These are phyloP conservation scores for Trichonephila inaurata DNA, from an alignment of 1,140 invertebrate species.

Conservation along the genomic window DNA sequence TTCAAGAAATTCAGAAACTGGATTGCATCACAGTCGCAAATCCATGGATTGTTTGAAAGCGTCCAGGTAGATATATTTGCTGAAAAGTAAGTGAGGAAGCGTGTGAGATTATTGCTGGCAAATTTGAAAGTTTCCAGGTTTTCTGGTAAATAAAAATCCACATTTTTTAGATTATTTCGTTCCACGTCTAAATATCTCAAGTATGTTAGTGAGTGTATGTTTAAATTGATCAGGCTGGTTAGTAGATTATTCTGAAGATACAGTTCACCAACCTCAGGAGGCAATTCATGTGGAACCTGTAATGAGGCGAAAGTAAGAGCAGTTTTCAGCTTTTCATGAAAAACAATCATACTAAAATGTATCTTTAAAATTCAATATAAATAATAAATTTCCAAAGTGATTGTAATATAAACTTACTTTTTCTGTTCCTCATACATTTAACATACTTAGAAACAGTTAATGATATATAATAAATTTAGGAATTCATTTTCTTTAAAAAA, in stretches of 20 bases:
- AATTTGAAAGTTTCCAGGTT: conserved; percentile 29
- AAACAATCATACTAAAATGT: too few species aligned
- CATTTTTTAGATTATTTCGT: not conserved
- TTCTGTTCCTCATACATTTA: too few species aligned
- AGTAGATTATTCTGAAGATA: conserved; percentile 23
- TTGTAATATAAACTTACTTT: too few species aligned
- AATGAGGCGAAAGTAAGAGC: not conserved
- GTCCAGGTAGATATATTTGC: not conserved
- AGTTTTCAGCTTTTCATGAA: too few species aligned
- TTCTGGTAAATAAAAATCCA: conserved; percentile 49
- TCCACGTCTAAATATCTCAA: conserved; percentile 39
- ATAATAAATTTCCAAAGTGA: too few species aligned
- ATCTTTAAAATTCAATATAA: too few species aligned
- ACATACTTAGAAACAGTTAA: too few species aligned
- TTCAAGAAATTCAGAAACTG: conserved; percentile 26
- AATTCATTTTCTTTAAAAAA: too few species aligned
- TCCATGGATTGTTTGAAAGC: conserved; percentile 60
- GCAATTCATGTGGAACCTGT: conserved; percentile 40
- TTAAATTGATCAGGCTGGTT: not conserved
- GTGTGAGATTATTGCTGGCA: conserved; percentile 20
- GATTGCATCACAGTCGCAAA: conserved; percentile 49
- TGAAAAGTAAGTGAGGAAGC: not conserved
- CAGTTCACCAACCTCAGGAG: not conserved
- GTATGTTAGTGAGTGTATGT: not conserved
- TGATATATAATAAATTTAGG: too few species aligned